Base-by-base conservation (phyloP, 2,888 invertebrate genomes). In the Drosophila differens region DNA sequence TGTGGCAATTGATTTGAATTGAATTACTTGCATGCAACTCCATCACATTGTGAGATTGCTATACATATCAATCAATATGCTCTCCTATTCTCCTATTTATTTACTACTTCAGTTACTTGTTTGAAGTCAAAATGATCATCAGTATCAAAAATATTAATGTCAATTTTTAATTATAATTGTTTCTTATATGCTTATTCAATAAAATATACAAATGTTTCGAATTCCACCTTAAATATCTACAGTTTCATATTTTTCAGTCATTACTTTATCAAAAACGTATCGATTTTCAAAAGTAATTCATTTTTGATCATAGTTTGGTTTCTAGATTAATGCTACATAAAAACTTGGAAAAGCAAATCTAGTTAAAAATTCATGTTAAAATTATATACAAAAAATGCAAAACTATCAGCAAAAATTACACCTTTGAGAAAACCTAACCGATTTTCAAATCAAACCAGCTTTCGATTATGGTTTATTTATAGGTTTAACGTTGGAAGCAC, bases 1-100 rank as follows among this genome's bases (percentile, higher is more conserved):
- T 86, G 89, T 89, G 83, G 83, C 84, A 85, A 86, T 84, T 86
- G 89, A 89, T 84, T 86, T 69, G 69, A 55, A 75, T 86, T 82
- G 69, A 55, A 75, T 86, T 82, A 89, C 84, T 82, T 89, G 81
- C 81, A 65, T 86, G 85, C 86, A 85, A 72, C 71, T 71, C 61
- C 68, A 74, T 74, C 76, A 74, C 68, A 70, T 10, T 16, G 55
- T 69, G 70, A 75, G 73, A 75, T 66, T 82, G 64, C 12, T 37
- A 64, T 72, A 76, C 70, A 74, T 79, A 68, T 75, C 70, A 59
- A 74, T 71, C 53, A 64, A 60, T 65, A 22, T 30, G 19, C 7
- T 37, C 30, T 30, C 28, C 19, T 28, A 30, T 37, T 28, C 30
- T 30, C 28, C 19, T 28, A 30, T 37, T 28, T 37, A 28, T 16